A percentile compares a stretch with the other conserved stretches of the same genome.
Evolutionary conservation across 1,140 invertebrate species (phyloP).

Genomic region (Caligus rogercresseyi): DNA sequence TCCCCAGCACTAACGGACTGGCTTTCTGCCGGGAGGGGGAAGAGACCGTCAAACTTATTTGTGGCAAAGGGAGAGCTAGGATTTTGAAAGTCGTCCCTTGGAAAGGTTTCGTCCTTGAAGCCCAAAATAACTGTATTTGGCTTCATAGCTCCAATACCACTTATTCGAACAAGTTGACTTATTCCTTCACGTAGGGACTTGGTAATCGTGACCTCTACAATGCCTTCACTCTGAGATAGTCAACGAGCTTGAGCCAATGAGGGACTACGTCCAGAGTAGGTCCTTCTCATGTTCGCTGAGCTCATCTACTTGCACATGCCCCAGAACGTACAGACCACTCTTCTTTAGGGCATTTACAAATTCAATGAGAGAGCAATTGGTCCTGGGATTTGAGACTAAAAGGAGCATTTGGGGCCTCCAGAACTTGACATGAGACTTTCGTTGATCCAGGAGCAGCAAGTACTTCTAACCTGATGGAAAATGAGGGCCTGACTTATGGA

Average conservation of each 20-base stretch:
- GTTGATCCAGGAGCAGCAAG: conserved; percentile 74
- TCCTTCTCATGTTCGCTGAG: conserved; percentile 25
- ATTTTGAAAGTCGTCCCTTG: conserved; percentile 26
- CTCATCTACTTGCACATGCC: conserved; percentile 54
- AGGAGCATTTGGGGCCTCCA: conserved; percentile 95
- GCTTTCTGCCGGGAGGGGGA: background rate
- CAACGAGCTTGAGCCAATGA: conserved; percentile 68
- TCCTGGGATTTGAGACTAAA: conserved; percentile 75
- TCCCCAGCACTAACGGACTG: conserved; percentile 34
- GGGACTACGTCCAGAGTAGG: conserved; percentile 45
- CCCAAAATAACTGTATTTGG: conserved; percentile 80
- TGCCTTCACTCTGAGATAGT: conserved; percentile 81
- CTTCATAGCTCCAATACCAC: conserved; percentile 95
- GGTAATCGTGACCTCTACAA: conserved; percentile 82
- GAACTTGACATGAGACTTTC: conserved; percentile 96
- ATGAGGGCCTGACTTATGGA: conserved; percentile 96
- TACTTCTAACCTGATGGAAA: conserved; percentile 96
- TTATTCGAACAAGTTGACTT: conserved; percentile 72
- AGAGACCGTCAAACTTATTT: conserved; percentile 8
- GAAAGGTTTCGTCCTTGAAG: conserved; percentile 35
- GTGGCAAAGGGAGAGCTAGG: conserved; percentile 10
- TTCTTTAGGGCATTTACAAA: conserved; percentile 99
- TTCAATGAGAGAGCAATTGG: conserved; percentile 71
- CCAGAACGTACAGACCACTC: conserved; percentile 83
- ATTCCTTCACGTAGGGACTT: conserved; percentile 65